Conservation (phyloP, 2,797 vertebrate species). For the Taenioides sp. region DNA sequence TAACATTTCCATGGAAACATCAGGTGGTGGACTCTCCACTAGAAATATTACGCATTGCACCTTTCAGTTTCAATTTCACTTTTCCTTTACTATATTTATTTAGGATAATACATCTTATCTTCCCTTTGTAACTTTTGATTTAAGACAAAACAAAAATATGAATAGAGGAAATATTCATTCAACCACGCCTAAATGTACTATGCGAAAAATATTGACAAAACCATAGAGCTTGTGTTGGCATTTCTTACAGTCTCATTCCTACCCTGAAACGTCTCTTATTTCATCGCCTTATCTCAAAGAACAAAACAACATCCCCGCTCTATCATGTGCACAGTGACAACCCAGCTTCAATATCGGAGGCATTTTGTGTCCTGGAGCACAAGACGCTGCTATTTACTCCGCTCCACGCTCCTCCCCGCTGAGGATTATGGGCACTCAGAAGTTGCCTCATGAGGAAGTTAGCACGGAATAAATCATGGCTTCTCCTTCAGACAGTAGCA, state of each 20-base stretch:
- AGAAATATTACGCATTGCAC: too few relatives aligned
- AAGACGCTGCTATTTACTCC: slow-evolving; percentile 17
- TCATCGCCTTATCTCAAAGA: slow-evolving; percentile 4
- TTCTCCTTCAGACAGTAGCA: slow-evolving; percentile 55
- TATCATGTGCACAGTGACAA: slow-evolving; percentile 8
- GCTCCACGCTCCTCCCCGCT: slow-evolving; percentile 1
- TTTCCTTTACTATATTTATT: too few relatives aligned
- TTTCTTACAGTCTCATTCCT: background rate
- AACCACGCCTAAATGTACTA: background rate
- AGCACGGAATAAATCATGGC: slow-evolving; percentile 54
- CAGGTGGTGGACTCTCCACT: too few relatives aligned
- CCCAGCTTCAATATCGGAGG: slow-evolving; percentile 18
- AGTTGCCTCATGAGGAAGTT: slow-evolving; percentile 22
- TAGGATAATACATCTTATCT: too few relatives aligned
- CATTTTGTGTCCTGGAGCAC: slow-evolving; percentile 8
- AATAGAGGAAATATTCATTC: background rate
- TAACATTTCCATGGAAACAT: too few relatives aligned
- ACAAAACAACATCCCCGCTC: slow-evolving; percentile 12
- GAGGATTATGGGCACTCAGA: slow-evolving; percentile 6
- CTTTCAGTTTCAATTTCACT: too few relatives aligned
- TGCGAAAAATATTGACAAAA: background rate
- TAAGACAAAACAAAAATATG: background rate
- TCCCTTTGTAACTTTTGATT: too few relatives aligned
- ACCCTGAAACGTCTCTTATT: background rate
- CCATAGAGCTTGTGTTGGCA: background rate